Evolutionary conservation across 2,888 invertebrate genomes (phyloP).

Genomic region (Monochamus alternatus): DNA sequence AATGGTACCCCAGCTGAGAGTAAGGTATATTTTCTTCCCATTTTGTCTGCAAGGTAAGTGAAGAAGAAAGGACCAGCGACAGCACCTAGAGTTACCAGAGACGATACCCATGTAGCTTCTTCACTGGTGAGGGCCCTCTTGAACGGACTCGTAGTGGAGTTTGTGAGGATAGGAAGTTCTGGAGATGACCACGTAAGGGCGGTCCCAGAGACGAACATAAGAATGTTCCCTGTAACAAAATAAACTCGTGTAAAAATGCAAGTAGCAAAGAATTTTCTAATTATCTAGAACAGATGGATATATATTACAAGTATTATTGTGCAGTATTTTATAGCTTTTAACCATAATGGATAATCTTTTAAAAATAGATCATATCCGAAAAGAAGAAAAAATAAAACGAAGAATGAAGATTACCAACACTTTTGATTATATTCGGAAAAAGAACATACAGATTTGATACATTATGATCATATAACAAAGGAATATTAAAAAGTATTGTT

Average conservation of each 20-base stretch:
- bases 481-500: too few relatives aligned
- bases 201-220: slow-evolving; percentile 49
- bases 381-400: background rate
- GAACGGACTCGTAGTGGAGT: slow-evolving; percentile 29
- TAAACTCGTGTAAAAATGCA: background rate
- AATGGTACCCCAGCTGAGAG: slow-evolving; percentile 77
- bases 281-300: too few relatives aligned
- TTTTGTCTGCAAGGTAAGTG: slow-evolving; percentile 27
- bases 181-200: slow-evolving; percentile 54
- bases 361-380: too few relatives aligned
- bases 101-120: slow-evolving; percentile 44
- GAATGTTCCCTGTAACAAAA: slow-evolving; percentile 48
- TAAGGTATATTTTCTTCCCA: slow-evolving; percentile 79
- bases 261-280: too few relatives aligned
- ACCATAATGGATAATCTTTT: too few relatives aligned
- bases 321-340: too few relatives aligned
- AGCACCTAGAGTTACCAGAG: slow-evolving; percentile 40
- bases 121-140: slow-evolving; percentile 31
- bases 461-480: too few relatives aligned
- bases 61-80: slow-evolving; percentile 37
- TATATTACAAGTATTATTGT: too few relatives aligned
- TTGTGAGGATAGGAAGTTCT: slow-evolving; percentile 44
- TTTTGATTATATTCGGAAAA: too few relatives aligned
- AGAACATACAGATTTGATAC: too few relatives aligned
- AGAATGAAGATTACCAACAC: background rate